These are phyloP conservation scores for Chrysopilus asiliformis DNA, from an alignment of 2,888 invertebrate genomes.

Conservation along the genomic window DNA sequence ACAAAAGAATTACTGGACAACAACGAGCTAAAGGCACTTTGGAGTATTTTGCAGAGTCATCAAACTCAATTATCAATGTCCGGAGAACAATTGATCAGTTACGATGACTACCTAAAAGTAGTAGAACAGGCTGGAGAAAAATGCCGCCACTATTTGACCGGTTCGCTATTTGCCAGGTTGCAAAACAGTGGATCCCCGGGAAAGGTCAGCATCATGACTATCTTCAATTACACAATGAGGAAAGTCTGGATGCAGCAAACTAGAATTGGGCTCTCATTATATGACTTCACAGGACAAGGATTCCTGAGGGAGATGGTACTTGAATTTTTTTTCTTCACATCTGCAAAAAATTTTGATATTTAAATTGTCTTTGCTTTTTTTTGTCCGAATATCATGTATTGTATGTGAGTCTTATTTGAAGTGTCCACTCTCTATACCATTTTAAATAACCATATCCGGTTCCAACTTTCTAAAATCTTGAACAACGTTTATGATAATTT, in stretches of 20 bases:
- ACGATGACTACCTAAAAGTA: constrained; percentile 71
- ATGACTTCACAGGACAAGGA: constrained; percentile 87
- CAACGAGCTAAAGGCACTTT: constrained; percentile 72
- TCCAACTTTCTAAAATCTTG: too few relatives aligned
- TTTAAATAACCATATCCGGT: too few relatives aligned
- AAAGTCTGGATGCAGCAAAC: constrained; percentile 94
- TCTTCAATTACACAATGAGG: constrained; percentile 92
- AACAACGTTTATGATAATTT: too few relatives aligned
- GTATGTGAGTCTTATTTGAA: too few relatives aligned
- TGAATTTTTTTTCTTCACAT: constrained; percentile 3
- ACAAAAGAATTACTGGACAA: constrained; percentile 75
- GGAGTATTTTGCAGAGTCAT: constrained; percentile 70
- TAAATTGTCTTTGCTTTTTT: too few relatives aligned
- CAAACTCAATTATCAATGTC: constrained; percentile 57
- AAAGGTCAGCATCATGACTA: constrained; percentile 71
- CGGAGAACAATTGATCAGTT: constrained; percentile 76
- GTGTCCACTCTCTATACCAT: too few relatives aligned
- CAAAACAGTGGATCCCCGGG: constrained; percentile 74
- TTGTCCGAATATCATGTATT: too few relatives aligned
- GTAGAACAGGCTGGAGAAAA: constrained; percentile 59
- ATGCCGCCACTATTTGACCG: constrained; percentile 66
- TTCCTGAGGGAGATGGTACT: constrained; percentile 69
- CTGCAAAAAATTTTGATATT: background rate
- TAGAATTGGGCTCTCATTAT: constrained; percentile 80
- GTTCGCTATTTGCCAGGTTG: constrained; percentile 75